Conservation (phyloP, 2,888 invertebrate genomes). For the Frankliniella fusca region DNA sequence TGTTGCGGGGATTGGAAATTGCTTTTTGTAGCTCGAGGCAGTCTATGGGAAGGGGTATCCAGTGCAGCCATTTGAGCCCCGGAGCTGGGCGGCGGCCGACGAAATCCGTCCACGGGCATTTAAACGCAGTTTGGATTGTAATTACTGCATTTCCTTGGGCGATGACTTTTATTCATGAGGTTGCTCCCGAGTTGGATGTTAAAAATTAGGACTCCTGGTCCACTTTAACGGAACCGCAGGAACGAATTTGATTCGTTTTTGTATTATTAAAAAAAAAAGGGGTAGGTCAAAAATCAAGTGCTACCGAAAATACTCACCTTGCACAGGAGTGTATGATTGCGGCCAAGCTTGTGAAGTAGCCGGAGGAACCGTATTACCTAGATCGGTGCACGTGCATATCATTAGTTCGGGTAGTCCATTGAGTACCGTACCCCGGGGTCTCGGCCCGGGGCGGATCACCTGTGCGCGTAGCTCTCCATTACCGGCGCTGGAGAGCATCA, state of each 20-base stretch:
- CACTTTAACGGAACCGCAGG: too few relatives aligned
- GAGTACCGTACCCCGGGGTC: neutral
- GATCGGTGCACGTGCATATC: neutral
- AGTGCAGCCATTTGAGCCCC: neutral
- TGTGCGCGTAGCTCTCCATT: neutral
- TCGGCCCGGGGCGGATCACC: neutral
- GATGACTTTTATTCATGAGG: slow-evolving; percentile 4
- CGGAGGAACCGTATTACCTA: too few relatives aligned
- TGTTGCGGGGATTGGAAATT: neutral
- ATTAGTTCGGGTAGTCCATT: neutral
- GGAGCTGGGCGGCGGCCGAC: neutral
- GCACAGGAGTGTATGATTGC: too few relatives aligned
- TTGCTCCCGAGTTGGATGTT: neutral
- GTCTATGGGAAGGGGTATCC: neutral
- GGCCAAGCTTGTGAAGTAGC: too few relatives aligned
- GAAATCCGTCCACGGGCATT: slow-evolving; percentile 8
- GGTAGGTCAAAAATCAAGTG: too few relatives aligned
- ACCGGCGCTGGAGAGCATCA: neutral
- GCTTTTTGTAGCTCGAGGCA: neutral
- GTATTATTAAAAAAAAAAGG: too few relatives aligned
- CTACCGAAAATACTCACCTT: too few relatives aligned
- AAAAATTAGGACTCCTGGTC: too few relatives aligned
- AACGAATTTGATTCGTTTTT: too few relatives aligned
- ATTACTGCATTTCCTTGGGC: neutral
- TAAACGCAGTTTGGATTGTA: neutral